Percentiles rank a stretch among this genome's conserved stretches.
Conservation (phyloP, 2,888 invertebrate species). For the Unio pictorum region DNA sequence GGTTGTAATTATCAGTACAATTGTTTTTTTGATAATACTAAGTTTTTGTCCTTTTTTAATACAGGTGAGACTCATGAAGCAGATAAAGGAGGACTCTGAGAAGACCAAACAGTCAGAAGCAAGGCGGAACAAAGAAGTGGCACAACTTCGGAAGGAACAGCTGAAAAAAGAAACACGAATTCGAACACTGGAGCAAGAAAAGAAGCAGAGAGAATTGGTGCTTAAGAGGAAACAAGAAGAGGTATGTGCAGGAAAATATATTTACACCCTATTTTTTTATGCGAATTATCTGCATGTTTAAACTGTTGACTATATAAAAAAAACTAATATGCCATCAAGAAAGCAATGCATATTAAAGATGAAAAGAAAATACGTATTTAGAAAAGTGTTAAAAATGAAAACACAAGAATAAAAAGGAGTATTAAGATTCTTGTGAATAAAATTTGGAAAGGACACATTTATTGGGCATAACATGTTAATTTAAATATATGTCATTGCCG, state of each 20-base stretch:
- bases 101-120: slow-evolving; percentile 85
- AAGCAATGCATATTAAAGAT: no score
- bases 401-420: no score
- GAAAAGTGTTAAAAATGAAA: no score
- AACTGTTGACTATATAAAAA: no score
- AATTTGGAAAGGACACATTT: no score
- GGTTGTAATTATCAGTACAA: background rate
- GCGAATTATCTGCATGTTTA: no score
- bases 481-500: no score
- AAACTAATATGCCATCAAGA: no score
- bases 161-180: slow-evolving; percentile 90
- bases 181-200: slow-evolving; percentile 88
- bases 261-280: no score
- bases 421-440: no score
- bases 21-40: background rate
- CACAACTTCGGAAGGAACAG: slow-evolving; percentile 91
- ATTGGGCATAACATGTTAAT: no score
- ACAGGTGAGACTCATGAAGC: slow-evolving; percentile 82
- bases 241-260: slow-evolving; percentile 41
- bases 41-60: slow-evolving; percentile 3
- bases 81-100: slow-evolving; percentile 88
- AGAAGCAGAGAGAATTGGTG: slow-evolving; percentile 87
- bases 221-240: slow-evolving; percentile 77
- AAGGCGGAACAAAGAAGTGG: slow-evolving; percentile 86
- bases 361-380: no score